Conservation (phyloP, 2,113 vertebrate species). For the Spea bombifrons region DNA sequence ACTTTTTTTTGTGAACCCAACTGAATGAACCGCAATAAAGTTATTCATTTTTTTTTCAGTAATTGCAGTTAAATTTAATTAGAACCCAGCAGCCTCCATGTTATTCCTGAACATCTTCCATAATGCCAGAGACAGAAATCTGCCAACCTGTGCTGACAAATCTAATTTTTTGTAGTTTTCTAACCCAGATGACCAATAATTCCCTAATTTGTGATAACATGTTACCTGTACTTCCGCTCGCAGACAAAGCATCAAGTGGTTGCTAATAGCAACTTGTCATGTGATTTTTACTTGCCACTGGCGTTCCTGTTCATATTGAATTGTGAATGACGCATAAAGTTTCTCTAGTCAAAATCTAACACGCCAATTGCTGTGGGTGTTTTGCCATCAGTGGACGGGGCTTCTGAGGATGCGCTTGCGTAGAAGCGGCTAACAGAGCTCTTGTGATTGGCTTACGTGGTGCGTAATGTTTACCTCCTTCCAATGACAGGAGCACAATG, state of each 20-base stretch:
- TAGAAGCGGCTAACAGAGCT: background rate
- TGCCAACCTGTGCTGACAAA: no score
- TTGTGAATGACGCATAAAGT: constrained; percentile 5
- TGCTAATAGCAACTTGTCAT: constrained; percentile 25
- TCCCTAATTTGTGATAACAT: no score
- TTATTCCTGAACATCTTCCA: no score
- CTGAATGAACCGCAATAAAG: no score
- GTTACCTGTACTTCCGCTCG: background rate
- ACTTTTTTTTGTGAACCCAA: no score
- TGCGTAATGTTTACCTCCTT: background rate
- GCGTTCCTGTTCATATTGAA: background rate
- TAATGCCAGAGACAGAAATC: no score
- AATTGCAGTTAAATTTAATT: no score
- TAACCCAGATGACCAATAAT: no score
- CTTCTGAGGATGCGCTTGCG: background rate
- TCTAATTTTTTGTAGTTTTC: no score
- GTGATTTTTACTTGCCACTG: background rate
- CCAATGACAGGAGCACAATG: constrained; percentile 5
- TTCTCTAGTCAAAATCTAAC: constrained; percentile 18
- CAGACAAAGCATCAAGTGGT: constrained; percentile 10
- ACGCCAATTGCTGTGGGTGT: background rate
- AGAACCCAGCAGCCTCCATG: no score
- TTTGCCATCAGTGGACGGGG: background rate
- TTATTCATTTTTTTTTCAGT: no score
- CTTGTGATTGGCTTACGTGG: background rate